Conservation (phyloP, 2,113 vertebrate species). For the Arizona elegans region DNA sequence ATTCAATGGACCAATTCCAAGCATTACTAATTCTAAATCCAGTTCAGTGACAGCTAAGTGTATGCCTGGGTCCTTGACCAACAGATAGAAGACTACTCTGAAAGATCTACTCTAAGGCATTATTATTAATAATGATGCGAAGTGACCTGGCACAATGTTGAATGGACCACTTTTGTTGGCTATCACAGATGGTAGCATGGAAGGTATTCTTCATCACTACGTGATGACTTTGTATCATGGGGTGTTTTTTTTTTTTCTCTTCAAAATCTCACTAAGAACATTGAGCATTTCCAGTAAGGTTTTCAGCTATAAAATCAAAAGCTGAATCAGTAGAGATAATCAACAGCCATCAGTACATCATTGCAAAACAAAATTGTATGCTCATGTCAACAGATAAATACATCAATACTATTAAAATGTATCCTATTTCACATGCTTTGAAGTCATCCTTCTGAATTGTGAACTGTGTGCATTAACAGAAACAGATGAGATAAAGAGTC, state of each 20-base stretch:
- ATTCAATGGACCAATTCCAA: background rate
- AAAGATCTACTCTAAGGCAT: background rate
- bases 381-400: background rate
- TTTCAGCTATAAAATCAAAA: background rate
- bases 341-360: background rate
- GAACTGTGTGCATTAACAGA: background rate
- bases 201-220: background rate
- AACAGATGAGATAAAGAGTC: background rate
- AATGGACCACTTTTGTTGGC: too few species aligned
- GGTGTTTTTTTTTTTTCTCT: background rate
- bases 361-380: background rate
- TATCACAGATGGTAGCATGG: background rate
- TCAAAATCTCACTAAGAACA: background rate
- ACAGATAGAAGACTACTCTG: background rate
- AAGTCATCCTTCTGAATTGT: background rate
- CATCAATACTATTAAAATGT: background rate
- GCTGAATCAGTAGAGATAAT: background rate
- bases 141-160: background rate
- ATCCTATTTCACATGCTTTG: background rate
- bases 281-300: background rate
- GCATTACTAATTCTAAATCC: background rate
- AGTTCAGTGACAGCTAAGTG: background rate
- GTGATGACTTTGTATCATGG: background rate
- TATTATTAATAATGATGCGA: background rate
- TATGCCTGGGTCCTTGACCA: background rate